Evolutionary conservation across 2,113 vertebrate genomes (phyloP).

Genomic region (Gopherus evgoodei): DNA sequence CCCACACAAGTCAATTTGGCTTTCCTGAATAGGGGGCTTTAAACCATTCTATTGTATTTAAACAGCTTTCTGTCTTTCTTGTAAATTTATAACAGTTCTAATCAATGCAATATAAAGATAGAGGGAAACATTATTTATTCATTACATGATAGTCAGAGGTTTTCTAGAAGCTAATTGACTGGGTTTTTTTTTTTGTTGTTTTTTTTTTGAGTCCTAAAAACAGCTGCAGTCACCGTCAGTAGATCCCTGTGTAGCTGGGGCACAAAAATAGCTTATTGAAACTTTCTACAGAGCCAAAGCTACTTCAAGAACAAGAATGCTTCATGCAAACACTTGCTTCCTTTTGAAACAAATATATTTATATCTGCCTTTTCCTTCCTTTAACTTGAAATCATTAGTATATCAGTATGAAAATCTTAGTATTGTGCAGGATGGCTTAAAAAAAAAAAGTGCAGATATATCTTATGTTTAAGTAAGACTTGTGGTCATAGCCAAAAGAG

Average conservation of each 20-base stretch:
- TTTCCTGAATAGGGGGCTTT: background rate
- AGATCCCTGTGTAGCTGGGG: slow-evolving; percentile 8
- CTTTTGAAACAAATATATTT: slow-evolving; percentile 23
- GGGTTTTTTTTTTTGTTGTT: no score
- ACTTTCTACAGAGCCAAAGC: slow-evolving; percentile 2
- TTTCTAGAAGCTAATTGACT: background rate
- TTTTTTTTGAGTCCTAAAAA: background rate
- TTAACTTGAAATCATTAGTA: slow-evolving; percentile 34
- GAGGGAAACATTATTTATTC: slow-evolving; percentile 29
- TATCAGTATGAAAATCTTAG: slow-evolving; percentile 25
- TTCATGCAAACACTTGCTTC: slow-evolving; percentile 45
- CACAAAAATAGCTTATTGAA: slow-evolving; percentile 1
- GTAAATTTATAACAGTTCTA: background rate
- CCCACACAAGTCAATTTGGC: background rate
- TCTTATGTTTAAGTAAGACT: background rate
- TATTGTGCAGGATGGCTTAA: background rate
- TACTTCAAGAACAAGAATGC: slow-evolving; percentile 11
- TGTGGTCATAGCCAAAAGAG: background rate
- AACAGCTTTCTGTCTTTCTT: background rate
- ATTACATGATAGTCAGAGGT: background rate
- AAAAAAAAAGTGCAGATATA: fast-evolving
- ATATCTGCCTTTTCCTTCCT: slow-evolving; percentile 60
- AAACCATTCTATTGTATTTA: background rate
- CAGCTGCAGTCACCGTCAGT: slow-evolving; percentile 45
- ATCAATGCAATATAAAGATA: slow-evolving; percentile 21